Evolutionary conservation across 2,113 vertebrate species (phyloP), one percentile per base, ranked within the genome.

Genomic region (Miniopterus natalensis): DNA sequence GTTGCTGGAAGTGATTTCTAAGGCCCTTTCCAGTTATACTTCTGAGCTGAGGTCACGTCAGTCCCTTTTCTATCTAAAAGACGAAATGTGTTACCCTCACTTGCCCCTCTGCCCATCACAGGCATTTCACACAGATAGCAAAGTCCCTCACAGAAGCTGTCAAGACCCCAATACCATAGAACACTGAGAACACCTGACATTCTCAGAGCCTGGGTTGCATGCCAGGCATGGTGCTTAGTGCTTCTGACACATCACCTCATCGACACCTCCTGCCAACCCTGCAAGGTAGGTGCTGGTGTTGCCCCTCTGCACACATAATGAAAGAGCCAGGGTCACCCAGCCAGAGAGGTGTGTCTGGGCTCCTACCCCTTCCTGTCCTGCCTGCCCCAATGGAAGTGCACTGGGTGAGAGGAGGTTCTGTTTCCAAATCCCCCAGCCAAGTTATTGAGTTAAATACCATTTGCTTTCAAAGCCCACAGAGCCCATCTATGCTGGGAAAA

Each of bases 381-480:
- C 78, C 51, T 42, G 42, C 75, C 61, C 8, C 4, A 0, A 0
- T 65, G 89, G 63, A 63, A 59, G 42, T n/a, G 8, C 8, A 10
- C 23, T 55, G 53, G 21, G 21, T 25, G 11, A 73, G 74, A 14
- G 4, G 40, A 74, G 70, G 31, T 45, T 81, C 59, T 66, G 1
- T 55, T 31, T 90, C 74, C 73, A 47, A 12, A 45, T 45, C 87
- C 57, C 55, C 65, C 2, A 1, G 88, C 75, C 66, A 71, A 55
- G 40, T 77, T 55, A 53, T 17, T n/a, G 63, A 68, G 75, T 84
- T 87, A 92, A 95, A 90, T 27, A 47, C 70, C 93, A 66, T 86
- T 78, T 92, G 91, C 93, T 95, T 57, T 86, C 73, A 42, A 65
- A 93, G 96, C 57, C 84, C 40, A 27, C 3, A 10, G 55, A 86